phyloP scores from a whole-genome alignment of 2,113 vertebrate species.

The Chroicocephalus ridibundus region DNA sequence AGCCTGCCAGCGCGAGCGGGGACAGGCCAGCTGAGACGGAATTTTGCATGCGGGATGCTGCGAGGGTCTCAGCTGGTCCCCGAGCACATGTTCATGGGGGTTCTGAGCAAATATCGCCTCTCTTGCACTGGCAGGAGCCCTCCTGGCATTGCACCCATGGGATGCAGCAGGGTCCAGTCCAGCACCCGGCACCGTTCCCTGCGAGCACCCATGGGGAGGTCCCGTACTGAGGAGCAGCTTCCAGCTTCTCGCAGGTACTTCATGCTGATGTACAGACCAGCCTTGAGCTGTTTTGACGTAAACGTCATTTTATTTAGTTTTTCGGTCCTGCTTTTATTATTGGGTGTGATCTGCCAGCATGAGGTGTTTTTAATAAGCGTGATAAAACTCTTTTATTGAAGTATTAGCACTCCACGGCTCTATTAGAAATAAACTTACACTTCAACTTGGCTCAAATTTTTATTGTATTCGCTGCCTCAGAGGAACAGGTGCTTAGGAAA shows the following conservation, averaged over 20 bases:
- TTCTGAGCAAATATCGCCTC: background rate
- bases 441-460: background rate
- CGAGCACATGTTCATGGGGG: rapidly evolving
- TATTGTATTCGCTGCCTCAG: background rate
- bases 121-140: background rate
- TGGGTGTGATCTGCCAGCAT: background rate
- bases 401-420: background rate
- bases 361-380: background rate
- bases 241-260: background rate
- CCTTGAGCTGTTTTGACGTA: background rate
- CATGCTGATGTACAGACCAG: background rate
- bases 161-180: background rate
- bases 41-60: too few relatives aligned
- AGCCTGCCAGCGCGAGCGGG: rapidly evolving
- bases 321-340: background rate
- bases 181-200: background rate
- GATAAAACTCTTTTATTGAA: background rate
- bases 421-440: background rate
- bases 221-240: background rate
- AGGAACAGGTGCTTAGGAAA: background rate
- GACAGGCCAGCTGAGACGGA: background rate
- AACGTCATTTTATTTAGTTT: background rate
- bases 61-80: background rate
- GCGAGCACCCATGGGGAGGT: background rate
- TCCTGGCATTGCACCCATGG: rapidly evolving